Base-by-base conservation (phyloP, 2,797 vertebrate species). In the Hydrocynus forskahlii region DNA sequence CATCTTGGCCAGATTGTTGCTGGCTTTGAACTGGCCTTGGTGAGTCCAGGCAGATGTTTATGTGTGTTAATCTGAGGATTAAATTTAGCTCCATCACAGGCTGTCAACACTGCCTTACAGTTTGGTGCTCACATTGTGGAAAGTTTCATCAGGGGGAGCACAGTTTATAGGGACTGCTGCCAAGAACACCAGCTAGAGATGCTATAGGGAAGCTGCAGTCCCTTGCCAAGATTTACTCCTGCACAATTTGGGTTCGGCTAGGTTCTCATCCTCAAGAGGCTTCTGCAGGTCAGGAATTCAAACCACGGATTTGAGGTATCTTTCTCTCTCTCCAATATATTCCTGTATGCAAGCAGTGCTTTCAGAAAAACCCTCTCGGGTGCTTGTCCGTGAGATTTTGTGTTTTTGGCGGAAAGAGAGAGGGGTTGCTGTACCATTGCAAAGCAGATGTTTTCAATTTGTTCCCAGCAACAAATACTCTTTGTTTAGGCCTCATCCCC, bases 371-470 rank as follows among this genome's bases (percentile, higher is more conserved):
- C 17, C 19, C 45, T 72, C 68, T 64, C 1, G 54, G 54, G 48
- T 79, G 64, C 50, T 67, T 52, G 60, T 63, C 23, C 19, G 19
- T 2, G 5, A 21, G 67, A 69, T 71, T 62, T 16, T 43, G 52
- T 63, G 71, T 48, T 71, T 16, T 40, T 48, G 25, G 48, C 25
- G 17, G n/a, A 67, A n/a, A 76, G 25, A 74, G 25, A 75, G 38
- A 75, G 55, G 45, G 62, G 35, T 63, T 64, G 66, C 69, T 79
- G 48, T 13, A 81, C 40, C 35, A 45, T 48, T 66, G 62, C 60
- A 16, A 81, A 59, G 66, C 86, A 89, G 80, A 82, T 89, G 86
- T 85, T 86, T 86, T 88, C 72, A 76, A 82, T 89, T 78, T 83
- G 48, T 67, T 67, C 67, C 66, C 57, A 69, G 57, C 83, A 81